Evolutionary conservation across 2,888 invertebrate genomes (phyloP).

Genomic region (Rhingia campestris): DNA sequence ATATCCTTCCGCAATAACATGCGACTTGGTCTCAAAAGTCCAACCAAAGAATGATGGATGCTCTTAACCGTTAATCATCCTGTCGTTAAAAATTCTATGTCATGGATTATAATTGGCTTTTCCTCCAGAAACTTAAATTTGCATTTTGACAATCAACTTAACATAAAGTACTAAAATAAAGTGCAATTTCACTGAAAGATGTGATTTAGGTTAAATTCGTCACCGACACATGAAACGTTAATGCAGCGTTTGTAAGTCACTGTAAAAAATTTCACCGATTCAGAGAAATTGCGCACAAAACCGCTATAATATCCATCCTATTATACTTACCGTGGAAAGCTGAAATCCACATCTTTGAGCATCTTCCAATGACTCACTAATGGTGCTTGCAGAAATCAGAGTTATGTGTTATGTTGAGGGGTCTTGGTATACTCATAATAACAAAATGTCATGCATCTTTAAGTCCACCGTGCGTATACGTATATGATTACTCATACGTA

Average conservation of each 20-base stretch:
- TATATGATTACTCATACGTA: constrained; percentile 35
- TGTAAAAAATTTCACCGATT: constrained; percentile 31
- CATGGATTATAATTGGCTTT: too few species aligned
- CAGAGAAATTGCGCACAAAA: constrained; percentile 3
- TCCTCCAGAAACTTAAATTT: too few species aligned
- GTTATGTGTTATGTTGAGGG: constrained; percentile 1
- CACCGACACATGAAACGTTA: neutral
- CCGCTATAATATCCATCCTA: constrained; percentile 1
- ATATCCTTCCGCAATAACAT: too few species aligned
- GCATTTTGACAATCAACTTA: too few species aligned
- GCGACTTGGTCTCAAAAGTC: too few species aligned
- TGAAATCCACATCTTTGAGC: constrained; percentile 10
- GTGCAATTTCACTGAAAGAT: neutral
- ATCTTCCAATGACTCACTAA: constrained; percentile 31
- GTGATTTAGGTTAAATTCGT: neutral
- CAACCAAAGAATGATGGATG: too few species aligned
- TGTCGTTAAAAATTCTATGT: too few species aligned
- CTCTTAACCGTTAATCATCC: too few species aligned
- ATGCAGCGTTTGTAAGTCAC: neutral
- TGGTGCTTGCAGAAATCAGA: constrained; percentile 7
- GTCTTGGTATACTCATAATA: constrained; percentile 3
- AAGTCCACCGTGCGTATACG: neutral
- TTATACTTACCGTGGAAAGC: constrained; percentile 36
- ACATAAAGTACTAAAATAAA: neutral
- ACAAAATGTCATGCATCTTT: constrained; percentile 19